A percentile compares a stretch with the other conserved stretches of the same genome.
Conservation (phyloP, 2,797 vertebrate genomes). For the Cichlasoma orientale region DNA sequence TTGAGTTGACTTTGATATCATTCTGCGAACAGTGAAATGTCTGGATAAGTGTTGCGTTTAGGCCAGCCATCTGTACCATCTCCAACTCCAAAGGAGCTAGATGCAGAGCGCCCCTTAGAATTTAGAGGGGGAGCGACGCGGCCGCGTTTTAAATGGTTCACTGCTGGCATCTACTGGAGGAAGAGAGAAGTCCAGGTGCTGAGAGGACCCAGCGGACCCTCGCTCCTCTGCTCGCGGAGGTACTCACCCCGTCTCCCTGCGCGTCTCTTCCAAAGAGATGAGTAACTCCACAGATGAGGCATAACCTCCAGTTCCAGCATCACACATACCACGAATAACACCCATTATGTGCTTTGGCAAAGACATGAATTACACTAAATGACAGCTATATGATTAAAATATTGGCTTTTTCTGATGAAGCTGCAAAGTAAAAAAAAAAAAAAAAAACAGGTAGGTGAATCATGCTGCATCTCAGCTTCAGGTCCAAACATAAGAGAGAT, state of each 20-base stretch:
- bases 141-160: conserved; percentile 58
- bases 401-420: not conserved
- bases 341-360: conserved; percentile 25
- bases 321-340: conserved; percentile 1
- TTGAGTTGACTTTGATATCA: conserved; percentile 82
- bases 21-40: conserved; percentile 79
- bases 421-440: not conserved
- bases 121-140: conserved; percentile 14
- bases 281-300: conserved; percentile 30
- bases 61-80: conserved; percentile 81
- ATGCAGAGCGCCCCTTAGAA: conserved; percentile 45
- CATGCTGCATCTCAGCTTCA: not conserved
- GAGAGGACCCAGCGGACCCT: conserved; percentile 1
- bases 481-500: not conserved
- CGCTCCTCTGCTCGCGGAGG: not conserved
- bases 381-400: not conserved
- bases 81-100: conserved; percentile 74
- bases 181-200: not conserved
- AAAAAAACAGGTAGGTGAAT: not conserved
- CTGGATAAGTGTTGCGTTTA: conserved; percentile 80
- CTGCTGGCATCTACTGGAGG: conserved; percentile 83
- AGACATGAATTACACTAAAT: not conserved
- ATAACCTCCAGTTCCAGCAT: conserved; percentile 13
- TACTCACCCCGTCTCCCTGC: not conserved
- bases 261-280: conserved; percentile 3